A percentile compares a stretch with the other conserved stretches of the same genome.
Conservation (phyloP, 37 sponge, comb jelly and placozoan species). For the Geodia barretti region DNA sequence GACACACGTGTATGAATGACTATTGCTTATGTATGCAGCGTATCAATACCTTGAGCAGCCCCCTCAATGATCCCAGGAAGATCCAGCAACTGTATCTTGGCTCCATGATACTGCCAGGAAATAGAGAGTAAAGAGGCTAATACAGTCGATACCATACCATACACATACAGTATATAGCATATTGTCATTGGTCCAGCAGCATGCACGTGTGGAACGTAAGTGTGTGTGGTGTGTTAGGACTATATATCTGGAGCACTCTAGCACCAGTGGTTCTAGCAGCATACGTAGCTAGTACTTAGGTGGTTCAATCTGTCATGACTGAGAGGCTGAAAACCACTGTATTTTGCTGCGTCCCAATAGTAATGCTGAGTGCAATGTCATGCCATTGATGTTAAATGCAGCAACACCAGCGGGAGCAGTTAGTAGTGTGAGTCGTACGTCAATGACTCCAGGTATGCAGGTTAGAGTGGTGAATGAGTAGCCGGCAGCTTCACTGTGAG, state of each 20-base stretch:
- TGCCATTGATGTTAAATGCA: constrained; percentile 44
- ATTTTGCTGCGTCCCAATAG: constrained; percentile 5
- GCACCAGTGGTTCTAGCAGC: too few species aligned
- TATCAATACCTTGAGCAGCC: constrained; percentile 81
- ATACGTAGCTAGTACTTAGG: too few species aligned
- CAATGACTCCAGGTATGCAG: constrained; percentile 97
- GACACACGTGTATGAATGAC: neutral
- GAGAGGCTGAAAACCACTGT: neutral
- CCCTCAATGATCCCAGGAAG: constrained; percentile 99
- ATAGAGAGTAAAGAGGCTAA: too few species aligned
- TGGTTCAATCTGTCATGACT: too few species aligned
- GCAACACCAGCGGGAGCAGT: constrained; percentile 59
- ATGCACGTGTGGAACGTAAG: constrained; percentile 1
- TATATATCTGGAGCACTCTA: too few species aligned
- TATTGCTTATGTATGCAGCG: neutral
- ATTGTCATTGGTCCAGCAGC: too few species aligned
- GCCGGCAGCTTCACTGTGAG: constrained; percentile 94
- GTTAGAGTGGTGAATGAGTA: constrained; percentile 99
- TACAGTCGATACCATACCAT: neutral
- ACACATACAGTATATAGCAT: constrained; percentile 6
- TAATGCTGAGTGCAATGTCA: constrained; percentile 47
- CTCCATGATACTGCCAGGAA: constrained; percentile 75
- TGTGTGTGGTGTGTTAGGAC: too few species aligned
- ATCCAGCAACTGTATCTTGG: constrained; percentile 96
- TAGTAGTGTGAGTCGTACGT: constrained; percentile 40